Base-by-base conservation (phyloP, 2,888 invertebrate species). In the Mythimna pallens region DNA sequence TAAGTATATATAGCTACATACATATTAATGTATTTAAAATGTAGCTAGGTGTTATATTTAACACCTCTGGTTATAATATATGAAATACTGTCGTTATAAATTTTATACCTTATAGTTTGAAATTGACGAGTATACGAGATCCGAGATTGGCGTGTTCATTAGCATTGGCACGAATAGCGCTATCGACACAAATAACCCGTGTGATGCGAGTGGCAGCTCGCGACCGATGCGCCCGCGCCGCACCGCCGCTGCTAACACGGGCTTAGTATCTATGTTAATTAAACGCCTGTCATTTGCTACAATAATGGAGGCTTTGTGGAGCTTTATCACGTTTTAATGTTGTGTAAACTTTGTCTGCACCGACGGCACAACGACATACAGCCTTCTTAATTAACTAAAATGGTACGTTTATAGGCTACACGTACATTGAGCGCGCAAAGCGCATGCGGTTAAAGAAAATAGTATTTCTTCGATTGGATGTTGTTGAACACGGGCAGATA, bases 161-260 rank as follows among this genome's bases (percentile, higher is more conserved):
- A 94, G 89, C 92, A 92, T 92, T 91, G 90, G 91, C 93, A 93
- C 91, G 89, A 93, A 93, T 92, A 91, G 88, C 89, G 84, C 87
- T 92, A 92, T 90, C 89, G 87, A 88, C 90, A 90, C 89, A 91
- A 89, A 90, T 90, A 78, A 76, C 78, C 79, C 76, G 73, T 74
- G 77, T 67, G 78, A 82, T 81, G 73, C 78, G 69, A 73, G 67
- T 71, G 78, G 74, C 72, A 79, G 76, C 80, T 65, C 55, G 72
- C 63, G 70, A 80, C 77, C 75, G 66, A 77, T 86, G 88, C 88
- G 89, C 88, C 89, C 81, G 87, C 87, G 88, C 87, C 89, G 87
- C 89, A 87, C 87, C 86, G 86, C 43, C 87, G 88, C 88, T 85
- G 86, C 89, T 80, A 65, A 80, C 80, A 70, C 73, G 76, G 76